Evolutionary conservation across 2,888 invertebrate species (phyloP).

Genomic region (Volucella zonaria): DNA sequence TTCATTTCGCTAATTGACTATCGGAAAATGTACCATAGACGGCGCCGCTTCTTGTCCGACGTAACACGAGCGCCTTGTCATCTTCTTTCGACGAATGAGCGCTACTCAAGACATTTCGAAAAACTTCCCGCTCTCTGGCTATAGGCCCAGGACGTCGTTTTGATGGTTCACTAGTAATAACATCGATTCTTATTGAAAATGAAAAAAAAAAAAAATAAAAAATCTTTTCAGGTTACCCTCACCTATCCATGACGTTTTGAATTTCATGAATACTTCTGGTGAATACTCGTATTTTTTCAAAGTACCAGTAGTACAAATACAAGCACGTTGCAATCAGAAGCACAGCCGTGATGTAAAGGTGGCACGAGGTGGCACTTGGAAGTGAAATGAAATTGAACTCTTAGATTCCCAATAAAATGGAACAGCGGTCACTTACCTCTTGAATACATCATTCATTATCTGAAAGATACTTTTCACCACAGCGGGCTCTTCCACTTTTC

Average conservation of each 20-base stretch:
- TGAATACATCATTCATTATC: conserved; percentile 34
- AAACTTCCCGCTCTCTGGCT: conserved; percentile 80
- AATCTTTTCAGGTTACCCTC: neutral
- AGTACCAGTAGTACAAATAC: conserved; percentile 78
- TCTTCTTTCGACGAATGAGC: conserved; percentile 76
- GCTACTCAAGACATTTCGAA: conserved; percentile 78
- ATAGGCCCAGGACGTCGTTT: conserved; percentile 80
- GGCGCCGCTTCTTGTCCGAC: conserved; percentile 76
- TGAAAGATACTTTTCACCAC: conserved; percentile 11
- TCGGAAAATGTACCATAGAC: conserved; percentile 76
- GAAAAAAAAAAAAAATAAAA: neutral
- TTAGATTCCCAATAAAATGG: neutral
- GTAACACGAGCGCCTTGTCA: conserved; percentile 75
- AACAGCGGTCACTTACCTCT: conserved; percentile 20
- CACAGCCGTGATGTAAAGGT: conserved; percentile 77
- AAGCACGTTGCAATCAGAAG: conserved; percentile 77
- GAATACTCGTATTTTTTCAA: conserved; percentile 75
- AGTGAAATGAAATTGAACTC: conserved; percentile 75
- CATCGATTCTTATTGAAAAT: too few species aligned
- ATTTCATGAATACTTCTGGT: conserved; percentile 74
- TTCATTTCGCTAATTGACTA: neutral
- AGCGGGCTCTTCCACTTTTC: conserved; percentile 20
- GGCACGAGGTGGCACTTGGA: conserved; percentile 78
- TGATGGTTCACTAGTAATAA: conserved; percentile 77
- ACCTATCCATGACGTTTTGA: conserved; percentile 78